Evolutionary conservation across 2,888 invertebrate species (phyloP).

Genomic region (Cantharis lateralis): DNA sequence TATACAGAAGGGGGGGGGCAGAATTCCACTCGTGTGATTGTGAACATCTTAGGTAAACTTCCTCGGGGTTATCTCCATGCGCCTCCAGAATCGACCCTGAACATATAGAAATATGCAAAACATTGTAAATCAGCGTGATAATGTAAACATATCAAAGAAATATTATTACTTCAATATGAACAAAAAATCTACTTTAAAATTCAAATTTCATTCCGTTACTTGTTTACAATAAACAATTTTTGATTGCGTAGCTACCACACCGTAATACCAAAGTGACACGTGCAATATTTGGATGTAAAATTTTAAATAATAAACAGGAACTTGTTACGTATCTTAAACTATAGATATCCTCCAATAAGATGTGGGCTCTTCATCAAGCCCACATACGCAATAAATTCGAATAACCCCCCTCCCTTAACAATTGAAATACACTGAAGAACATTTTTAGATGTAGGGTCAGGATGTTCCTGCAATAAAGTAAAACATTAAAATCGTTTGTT

Average conservation of each 20-base stretch:
- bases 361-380: no score
- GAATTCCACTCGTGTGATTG: background rate
- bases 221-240: background rate
- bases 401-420: no score
- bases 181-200: background rate
- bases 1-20: background rate
- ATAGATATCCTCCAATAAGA: no score
- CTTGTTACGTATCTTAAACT: no score
- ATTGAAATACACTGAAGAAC: no score
- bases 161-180: background rate
- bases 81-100: background rate
- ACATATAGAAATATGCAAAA: background rate
- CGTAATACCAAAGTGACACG: background rate
- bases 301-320: background rate
- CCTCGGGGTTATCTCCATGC: background rate
- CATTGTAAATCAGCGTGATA: background rate
- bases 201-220: background rate
- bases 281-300: background rate
- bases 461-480: no score
- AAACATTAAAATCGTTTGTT: background rate
- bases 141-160: background rate
- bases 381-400: no score
- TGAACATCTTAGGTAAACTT: background rate
- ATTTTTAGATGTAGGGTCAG: no score
- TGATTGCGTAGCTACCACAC: background rate